Percentiles rank a stretch among this genome's conserved stretches.
phyloP scores from a whole-genome alignment of 2,888 invertebrate genomes.

The Melanostoma mellinum region DNA sequence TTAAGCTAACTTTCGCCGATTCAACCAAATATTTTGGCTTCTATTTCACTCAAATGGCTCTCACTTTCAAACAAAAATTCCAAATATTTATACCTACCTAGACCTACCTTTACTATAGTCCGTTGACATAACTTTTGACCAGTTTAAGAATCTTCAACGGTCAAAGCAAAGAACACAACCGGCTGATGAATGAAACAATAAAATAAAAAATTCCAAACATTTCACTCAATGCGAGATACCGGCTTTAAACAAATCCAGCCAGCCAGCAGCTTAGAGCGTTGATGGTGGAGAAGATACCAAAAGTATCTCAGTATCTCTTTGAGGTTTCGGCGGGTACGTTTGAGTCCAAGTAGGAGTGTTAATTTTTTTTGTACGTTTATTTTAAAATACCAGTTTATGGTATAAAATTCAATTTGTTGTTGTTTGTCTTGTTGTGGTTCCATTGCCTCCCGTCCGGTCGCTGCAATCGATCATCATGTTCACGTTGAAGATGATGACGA shows the following conservation, averaged over 20 bases:
- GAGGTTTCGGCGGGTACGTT: constrained; percentile 62
- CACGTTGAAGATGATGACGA: constrained; percentile 10
- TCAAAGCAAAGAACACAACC: neutral
- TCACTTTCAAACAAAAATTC: no score
- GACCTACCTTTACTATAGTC: no score
- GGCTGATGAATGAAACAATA: neutral
- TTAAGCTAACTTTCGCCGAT: no score
- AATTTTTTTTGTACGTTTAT: constrained; percentile 34
- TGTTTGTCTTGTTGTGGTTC: constrained; percentile 37
- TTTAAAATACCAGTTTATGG: constrained; percentile 15
- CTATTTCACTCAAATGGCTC: no score
- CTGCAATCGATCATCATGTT: constrained; percentile 53
- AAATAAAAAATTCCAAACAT: constrained; percentile 13
- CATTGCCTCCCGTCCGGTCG: constrained; percentile 51
- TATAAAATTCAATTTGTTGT: constrained; percentile 27
- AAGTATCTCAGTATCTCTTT: constrained; percentile 69
- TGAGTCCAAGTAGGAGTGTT: constrained; percentile 49
- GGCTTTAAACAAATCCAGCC: constrained; percentile 4
- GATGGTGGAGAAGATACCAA: constrained; percentile 66
- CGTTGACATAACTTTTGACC: neutral
- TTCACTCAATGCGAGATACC: constrained; percentile 3
- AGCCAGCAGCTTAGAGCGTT: neutral
- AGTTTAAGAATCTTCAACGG: constrained; percentile 19
- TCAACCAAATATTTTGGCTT: no score
- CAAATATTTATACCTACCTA: no score